phyloP scores from a whole-genome alignment of 1,140 invertebrate genomes.

The Bilobella aurantiaca region DNA sequence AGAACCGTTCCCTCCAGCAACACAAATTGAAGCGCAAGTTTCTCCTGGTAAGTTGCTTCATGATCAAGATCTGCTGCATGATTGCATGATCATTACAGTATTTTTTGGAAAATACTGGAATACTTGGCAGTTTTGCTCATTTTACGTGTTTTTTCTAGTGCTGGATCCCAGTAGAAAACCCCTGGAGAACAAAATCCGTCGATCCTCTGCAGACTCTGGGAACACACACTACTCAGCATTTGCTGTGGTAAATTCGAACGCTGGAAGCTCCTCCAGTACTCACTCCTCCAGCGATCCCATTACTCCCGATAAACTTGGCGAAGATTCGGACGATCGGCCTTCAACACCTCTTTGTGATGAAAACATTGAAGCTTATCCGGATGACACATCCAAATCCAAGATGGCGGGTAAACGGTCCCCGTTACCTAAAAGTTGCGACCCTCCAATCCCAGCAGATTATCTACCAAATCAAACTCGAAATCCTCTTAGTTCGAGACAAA shows the following conservation, averaged over 20 bases:
- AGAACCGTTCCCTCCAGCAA: constrained; percentile 17
- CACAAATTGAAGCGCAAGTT: constrained; percentile 16
- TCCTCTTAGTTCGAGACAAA: too few relatives aligned
- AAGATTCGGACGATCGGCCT: constrained; percentile 47
- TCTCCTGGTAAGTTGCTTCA: constrained; percentile 20
- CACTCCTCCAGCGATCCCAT: constrained; percentile 18
- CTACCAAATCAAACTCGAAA: too few relatives aligned
- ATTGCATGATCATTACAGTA: too few relatives aligned
- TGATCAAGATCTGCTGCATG: too few relatives aligned
- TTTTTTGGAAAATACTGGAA: too few relatives aligned
- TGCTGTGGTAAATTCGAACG: constrained; percentile 5
- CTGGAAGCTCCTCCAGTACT: constrained; percentile 3
- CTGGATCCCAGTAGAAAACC: constrained; percentile 26
- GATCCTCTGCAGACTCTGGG: constrained; percentile 32
- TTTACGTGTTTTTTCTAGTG: constrained; percentile 9
- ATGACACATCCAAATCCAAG: neutral
- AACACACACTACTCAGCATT: constrained; percentile 14
- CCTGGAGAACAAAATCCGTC: constrained; percentile 25
- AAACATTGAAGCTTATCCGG: constrained; percentile 43
- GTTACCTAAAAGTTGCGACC: too few relatives aligned
- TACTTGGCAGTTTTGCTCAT: neutral
- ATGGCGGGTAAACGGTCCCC: neutral
- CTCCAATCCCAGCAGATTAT: too few relatives aligned
- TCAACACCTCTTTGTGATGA: constrained; percentile 75
- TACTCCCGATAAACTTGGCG: constrained; percentile 28